Conservation (phyloP, 2,888 invertebrate species). For the Eretmocerus hayati region DNA sequence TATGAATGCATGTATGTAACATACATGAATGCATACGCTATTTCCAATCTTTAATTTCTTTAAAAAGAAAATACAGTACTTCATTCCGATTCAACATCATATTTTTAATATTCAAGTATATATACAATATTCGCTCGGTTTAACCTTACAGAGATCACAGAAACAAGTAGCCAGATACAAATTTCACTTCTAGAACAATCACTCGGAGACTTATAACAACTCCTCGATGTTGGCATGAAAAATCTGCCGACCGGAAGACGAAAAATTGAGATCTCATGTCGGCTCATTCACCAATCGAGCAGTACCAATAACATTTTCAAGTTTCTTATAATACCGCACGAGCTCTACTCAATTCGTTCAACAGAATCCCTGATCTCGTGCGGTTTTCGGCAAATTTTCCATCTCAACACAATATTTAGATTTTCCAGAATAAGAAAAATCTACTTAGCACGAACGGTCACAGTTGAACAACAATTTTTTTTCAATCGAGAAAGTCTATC, state of each 20-base stretch:
- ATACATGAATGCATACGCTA: slow-evolving; percentile 22
- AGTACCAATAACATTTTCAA: no score
- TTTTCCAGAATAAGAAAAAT: no score
- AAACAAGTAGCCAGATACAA: slow-evolving; percentile 46
- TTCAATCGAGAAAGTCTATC: slow-evolving; percentile 14
- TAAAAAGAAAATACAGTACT: slow-evolving; percentile 20
- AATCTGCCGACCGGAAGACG: slow-evolving; percentile 15
- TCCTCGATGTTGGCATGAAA: slow-evolving; percentile 17
- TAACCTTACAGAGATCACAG: slow-evolving; percentile 47
- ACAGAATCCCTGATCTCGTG: no score
- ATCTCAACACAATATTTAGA: no score
- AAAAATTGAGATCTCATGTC: slow-evolving; percentile 15
- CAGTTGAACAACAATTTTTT: slow-evolving; percentile 16
- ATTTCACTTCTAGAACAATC: slow-evolving; percentile 37
- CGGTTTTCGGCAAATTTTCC: no score
- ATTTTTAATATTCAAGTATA: slow-evolving; percentile 24
- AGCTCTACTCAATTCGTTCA: no score
- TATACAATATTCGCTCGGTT: slow-evolving; percentile 32
- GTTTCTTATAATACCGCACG: no score
- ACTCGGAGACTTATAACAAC: slow-evolving; percentile 23
- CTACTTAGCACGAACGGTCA: slow-evolving; percentile 19
- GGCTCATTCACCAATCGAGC: no score
- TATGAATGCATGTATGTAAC: slow-evolving; percentile 20
- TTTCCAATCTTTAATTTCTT: slow-evolving; percentile 22
- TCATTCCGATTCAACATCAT: slow-evolving; percentile 20